A percentile compares a stretch with the other conserved stretches of the same genome.
These are phyloP conservation scores for Solenopsis fugax DNA, from an alignment of 1,140 invertebrate genomes.

Conservation along the genomic window DNA sequence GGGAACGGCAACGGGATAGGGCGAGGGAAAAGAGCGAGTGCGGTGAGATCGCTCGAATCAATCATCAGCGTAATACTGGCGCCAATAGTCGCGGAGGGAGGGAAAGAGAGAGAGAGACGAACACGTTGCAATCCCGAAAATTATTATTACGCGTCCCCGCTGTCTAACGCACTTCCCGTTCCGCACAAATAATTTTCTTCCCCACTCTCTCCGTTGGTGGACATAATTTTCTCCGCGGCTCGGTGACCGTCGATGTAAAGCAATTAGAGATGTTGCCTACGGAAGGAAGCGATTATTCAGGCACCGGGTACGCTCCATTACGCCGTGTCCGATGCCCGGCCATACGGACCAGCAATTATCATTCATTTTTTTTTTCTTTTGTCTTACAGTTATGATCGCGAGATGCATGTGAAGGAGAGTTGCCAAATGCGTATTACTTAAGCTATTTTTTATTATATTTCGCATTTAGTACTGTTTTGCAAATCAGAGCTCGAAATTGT, in stretches of 20 bases:
- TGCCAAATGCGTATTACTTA: too few relatives aligned
- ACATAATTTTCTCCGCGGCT: conserved; percentile 54
- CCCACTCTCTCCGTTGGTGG: neutral
- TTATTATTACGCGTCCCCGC: conserved; percentile 46
- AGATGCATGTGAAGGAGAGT: neutral
- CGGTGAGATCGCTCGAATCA: conserved; percentile 51
- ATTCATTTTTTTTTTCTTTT: conserved; percentile 24
- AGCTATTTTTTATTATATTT: too few relatives aligned
- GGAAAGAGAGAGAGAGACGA: neutral
- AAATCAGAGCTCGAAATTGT: too few relatives aligned
- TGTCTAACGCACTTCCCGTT: conserved; percentile 52
- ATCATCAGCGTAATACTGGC: conserved; percentile 55
- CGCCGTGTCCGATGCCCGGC: conserved; percentile 14
- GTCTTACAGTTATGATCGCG: neutral
- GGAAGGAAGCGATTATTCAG: conserved; percentile 61
- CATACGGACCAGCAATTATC: conserved; percentile 36
- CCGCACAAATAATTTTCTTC: conserved; percentile 58
- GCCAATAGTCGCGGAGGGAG: neutral
- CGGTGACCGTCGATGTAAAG: conserved; percentile 36
- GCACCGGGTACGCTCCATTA: neutral
- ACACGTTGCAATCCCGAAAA: conserved; percentile 32
- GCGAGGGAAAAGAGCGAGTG: conserved; percentile 18
- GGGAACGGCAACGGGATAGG: neutral
- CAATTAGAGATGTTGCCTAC: conserved; percentile 44
- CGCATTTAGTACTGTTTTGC: too few relatives aligned